Evolutionary conservation across 1,140 invertebrate genomes (phyloP).

Genomic region (Cydia pomonella): DNA sequence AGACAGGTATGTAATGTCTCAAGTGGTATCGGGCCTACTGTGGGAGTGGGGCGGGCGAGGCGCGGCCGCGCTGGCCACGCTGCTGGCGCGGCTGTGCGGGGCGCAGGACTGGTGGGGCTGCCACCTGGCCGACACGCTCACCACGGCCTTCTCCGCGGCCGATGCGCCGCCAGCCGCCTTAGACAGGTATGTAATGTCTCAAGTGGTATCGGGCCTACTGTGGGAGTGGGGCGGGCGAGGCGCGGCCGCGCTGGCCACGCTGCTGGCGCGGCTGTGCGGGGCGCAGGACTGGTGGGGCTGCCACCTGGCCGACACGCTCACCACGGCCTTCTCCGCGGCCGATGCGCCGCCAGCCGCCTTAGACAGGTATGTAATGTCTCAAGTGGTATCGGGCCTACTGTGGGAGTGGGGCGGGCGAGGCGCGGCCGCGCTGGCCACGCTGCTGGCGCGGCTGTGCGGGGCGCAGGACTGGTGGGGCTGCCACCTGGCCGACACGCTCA

Average conservation of each 20-base stretch:
- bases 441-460: slow-evolving; percentile 90
- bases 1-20: slow-evolving; percentile 85
- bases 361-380: slow-evolving; percentile 85
- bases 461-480: slow-evolving; percentile 93
- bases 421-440: slow-evolving; percentile 87
- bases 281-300: slow-evolving; percentile 93
- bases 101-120: slow-evolving; percentile 93
- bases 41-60: slow-evolving; percentile 80
- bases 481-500: slow-evolving; percentile 90
- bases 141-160: slow-evolving; percentile 88
- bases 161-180: slow-evolving; percentile 91
- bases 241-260: slow-evolving; percentile 87
- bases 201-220: slow-evolving; percentile 59
- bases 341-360: slow-evolving; percentile 91
- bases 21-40: slow-evolving; percentile 59
- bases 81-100: slow-evolving; percentile 90
- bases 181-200: slow-evolving; percentile 85
- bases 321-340: slow-evolving; percentile 88
- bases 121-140: slow-evolving; percentile 90
- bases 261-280: slow-evolving; percentile 90
- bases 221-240: slow-evolving; percentile 80
- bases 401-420: slow-evolving; percentile 80
- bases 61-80: slow-evolving; percentile 87
- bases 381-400: slow-evolving; percentile 59
- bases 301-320: slow-evolving; percentile 90